phyloP scores from a whole-genome alignment of 2,888 invertebrate genomes.

The Ornithoptera alexandrae region DNA sequence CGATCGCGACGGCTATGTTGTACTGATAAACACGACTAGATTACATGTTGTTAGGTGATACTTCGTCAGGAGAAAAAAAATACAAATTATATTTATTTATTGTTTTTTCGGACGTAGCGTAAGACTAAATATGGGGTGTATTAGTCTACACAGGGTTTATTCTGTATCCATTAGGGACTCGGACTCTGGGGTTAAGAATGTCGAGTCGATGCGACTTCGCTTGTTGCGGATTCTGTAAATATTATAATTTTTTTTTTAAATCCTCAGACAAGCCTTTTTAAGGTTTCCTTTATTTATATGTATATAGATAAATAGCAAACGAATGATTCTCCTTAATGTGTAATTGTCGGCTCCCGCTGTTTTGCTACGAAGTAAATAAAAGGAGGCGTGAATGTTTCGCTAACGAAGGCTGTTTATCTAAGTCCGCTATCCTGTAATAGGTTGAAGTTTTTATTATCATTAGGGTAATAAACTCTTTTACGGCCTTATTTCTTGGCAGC shows the following conservation, averaged over 20 bases:
- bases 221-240: too few species aligned
- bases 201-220: too few species aligned
- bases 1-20: too few species aligned
- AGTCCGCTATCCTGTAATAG: constrained; percentile 10
- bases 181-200: too few species aligned
- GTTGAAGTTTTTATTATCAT: constrained; percentile 27
- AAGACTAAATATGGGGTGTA: too few species aligned
- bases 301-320: background rate
- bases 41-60: too few species aligned
- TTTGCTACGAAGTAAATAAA: constrained; percentile 17
- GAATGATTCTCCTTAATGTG: background rate
- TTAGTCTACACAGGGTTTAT: too few species aligned
- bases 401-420: constrained; percentile 21
- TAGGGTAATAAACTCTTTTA: constrained; percentile 24
- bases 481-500: constrained; percentile 18
- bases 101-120: too few species aligned
- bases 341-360: constrained; percentile 14
- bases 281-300: background rate
- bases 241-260: background rate
- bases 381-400: constrained; percentile 20
- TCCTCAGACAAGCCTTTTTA: background rate
- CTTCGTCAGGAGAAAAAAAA: too few species aligned
- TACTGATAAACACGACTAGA: too few species aligned
- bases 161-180: too few species aligned
- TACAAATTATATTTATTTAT: too few species aligned